Percentiles rank a stretch among this genome's conserved stretches.
Evolutionary conservation across 1,140 invertebrate genomes (phyloP).

Genomic region (Stenopsyche tienmushanensis): DNA sequence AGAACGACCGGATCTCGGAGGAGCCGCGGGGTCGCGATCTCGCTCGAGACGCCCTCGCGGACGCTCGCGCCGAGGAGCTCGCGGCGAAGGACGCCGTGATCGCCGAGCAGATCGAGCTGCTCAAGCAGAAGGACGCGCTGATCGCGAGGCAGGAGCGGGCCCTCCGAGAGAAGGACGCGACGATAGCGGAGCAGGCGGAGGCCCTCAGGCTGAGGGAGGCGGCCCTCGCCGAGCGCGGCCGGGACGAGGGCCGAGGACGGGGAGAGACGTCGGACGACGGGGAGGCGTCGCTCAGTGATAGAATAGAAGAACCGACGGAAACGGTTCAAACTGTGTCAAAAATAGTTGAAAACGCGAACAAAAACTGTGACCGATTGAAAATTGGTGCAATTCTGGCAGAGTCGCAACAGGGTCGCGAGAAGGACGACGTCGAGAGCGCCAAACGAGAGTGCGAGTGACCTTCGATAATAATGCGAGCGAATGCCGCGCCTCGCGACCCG

Average conservation of each 20-base stretch:
- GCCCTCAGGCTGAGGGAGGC: background rate
- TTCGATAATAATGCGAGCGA: slow-evolving; percentile 36
- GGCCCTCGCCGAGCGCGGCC: background rate
- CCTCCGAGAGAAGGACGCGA: slow-evolving; percentile 29
- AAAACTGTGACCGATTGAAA: slow-evolving; percentile 12
- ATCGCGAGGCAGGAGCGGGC: slow-evolving; percentile 13
- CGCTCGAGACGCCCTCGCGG: slow-evolving; percentile 25
- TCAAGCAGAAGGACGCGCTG: slow-evolving; percentile 37
- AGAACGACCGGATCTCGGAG: slow-evolving; percentile 31
- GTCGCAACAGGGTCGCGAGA: slow-evolving; percentile 23
- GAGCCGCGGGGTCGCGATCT: slow-evolving; percentile 9
- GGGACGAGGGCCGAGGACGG: background rate
- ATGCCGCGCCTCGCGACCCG: slow-evolving; percentile 20
- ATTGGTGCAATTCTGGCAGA: slow-evolving; percentile 8
- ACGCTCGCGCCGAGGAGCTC: slow-evolving; percentile 26
- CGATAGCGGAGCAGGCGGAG: slow-evolving; percentile 29
- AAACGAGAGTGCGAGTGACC: slow-evolving; percentile 34
- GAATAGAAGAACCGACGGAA: slow-evolving; percentile 2
- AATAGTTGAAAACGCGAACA: slow-evolving; percentile 4
- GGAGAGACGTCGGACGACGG: slow-evolving; percentile 6
- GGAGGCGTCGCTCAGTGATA: slow-evolving; percentile 6
- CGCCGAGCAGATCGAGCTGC: slow-evolving; percentile 19
- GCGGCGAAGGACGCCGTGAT: slow-evolving; percentile 34
- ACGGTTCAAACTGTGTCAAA: background rate
- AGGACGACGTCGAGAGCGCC: background rate